Evolutionary conservation across 2,113 vertebrate species (phyloP).

Genomic region (Tachycineta bicolor): DNA sequence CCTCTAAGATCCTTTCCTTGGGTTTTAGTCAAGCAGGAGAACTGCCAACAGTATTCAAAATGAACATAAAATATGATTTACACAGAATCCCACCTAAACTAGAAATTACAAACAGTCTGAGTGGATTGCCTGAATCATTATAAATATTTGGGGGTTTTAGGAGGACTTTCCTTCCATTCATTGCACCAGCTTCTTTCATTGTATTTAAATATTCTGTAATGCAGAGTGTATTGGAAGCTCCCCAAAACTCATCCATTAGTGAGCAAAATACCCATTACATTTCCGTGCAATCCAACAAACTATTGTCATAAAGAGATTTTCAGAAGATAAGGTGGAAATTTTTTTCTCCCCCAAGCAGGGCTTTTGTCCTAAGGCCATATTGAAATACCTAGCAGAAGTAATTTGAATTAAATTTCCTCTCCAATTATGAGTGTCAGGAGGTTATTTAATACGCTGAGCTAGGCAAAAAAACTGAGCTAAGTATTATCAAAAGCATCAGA

Average conservation of each 20-base stretch:
- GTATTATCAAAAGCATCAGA: slow-evolving; percentile 1
- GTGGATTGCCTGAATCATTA: neutral
- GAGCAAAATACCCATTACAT: neutral
- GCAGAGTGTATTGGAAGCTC: neutral
- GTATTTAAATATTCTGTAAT: neutral
- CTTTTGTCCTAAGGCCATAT: neutral
- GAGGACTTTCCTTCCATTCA: neutral
- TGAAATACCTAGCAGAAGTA: slow-evolving; percentile 11
- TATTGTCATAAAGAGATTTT: neutral
- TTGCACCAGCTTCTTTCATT: neutral
- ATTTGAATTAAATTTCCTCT: slow-evolving; percentile 26
- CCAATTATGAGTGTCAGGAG: neutral
- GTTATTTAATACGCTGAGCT: neutral
- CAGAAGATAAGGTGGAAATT: neutral
- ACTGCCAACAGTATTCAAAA: neutral
- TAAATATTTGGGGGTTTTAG: neutral
- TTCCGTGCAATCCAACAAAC: neutral
- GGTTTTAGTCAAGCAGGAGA: neutral
- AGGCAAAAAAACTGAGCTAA: neutral
- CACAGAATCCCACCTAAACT: neutral
- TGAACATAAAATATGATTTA: neutral
- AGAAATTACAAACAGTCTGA: neutral
- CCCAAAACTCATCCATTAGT: neutral
- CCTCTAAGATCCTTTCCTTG: neutral
- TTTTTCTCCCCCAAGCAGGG: neutral